A percentile compares a stretch with the other conserved stretches of the same genome.
Evolutionary conservation across 2,797 vertebrate species (phyloP).

Genomic region (Fringilla coelebs): DNA sequence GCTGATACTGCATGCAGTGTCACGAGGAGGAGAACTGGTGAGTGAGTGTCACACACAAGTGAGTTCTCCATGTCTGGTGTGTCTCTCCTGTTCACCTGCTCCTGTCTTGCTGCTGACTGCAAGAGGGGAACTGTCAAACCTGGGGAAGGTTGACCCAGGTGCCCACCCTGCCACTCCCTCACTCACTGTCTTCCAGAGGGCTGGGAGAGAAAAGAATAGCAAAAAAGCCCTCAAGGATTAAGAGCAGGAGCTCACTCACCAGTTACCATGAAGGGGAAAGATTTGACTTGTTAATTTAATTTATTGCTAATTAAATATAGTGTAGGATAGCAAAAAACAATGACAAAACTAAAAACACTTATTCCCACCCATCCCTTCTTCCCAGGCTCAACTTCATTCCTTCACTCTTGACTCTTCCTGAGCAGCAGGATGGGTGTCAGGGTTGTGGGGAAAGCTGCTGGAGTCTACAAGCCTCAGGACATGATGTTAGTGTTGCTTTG

Average conservation of each 20-base stretch:
- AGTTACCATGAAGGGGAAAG: neutral
- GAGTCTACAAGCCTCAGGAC: neutral
- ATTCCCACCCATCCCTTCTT: neutral
- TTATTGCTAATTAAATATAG: neutral
- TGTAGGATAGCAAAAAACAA: neutral
- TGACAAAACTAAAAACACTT: neutral
- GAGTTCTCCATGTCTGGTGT: neutral
- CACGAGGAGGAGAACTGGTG: neutral
- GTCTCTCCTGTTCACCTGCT: neutral
- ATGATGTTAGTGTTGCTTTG: neutral
- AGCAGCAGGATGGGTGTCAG: neutral
- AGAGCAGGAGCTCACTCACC: neutral
- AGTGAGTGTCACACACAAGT: neutral
- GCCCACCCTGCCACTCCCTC: neutral
- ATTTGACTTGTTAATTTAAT: neutral
- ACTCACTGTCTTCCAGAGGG: neutral
- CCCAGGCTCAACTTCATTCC: neutral
- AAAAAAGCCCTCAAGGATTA: neutral
- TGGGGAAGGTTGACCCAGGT: neutral
- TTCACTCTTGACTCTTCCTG: neutral
- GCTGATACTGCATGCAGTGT: neutral
- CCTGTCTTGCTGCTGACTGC: neutral
- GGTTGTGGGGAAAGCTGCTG: neutral
- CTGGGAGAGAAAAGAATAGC: neutral
- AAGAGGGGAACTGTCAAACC: neutral